phyloP scores from a whole-genome alignment of 2,888 invertebrate species.

The Mesoligia furuncula region DNA sequence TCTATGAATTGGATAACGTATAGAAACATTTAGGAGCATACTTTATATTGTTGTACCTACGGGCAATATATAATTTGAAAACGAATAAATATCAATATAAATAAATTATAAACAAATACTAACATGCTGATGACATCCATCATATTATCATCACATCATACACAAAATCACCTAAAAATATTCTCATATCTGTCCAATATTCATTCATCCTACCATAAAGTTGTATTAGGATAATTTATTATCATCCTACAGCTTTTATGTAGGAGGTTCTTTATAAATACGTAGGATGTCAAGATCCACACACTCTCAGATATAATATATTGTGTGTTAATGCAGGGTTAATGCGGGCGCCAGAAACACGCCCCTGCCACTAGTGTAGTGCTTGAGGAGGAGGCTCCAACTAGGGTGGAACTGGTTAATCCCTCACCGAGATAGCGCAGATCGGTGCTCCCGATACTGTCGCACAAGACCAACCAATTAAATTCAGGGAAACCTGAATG shows the following conservation, averaged over 20 bases:
- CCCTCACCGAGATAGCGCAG: slow-evolving; percentile 59
- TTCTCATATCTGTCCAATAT: neutral
- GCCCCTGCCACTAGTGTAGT: slow-evolving; percentile 64
- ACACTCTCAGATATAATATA: slow-evolving; percentile 60
- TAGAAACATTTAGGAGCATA: slow-evolving; percentile 1
- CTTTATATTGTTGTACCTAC: neutral
- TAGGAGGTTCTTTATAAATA: slow-evolving; percentile 41
- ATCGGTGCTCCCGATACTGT: slow-evolving; percentile 58
- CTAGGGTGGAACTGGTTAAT: slow-evolving; percentile 58
- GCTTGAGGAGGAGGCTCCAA: slow-evolving; percentile 53
- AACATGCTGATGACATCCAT: slow-evolving; percentile 2
- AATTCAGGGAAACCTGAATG: slow-evolving; percentile 59
- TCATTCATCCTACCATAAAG: slow-evolving; percentile 19
- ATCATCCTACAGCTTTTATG: slow-evolving; percentile 17
- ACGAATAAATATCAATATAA: neutral
- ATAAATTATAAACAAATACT: slow-evolving; percentile 35
- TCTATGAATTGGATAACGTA: slow-evolving; percentile 16
- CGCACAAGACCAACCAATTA: slow-evolving; percentile 58
- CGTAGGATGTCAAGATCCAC: slow-evolving; percentile 53
- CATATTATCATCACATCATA: neutral
- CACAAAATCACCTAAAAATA: slow-evolving; percentile 6
- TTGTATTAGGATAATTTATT: slow-evolving; percentile 33
- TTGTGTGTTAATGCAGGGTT: slow-evolving; percentile 66
- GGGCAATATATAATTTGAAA: neutral
- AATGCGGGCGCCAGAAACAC: slow-evolving; percentile 65